Conservation (phyloP, 2,797 vertebrate genomes). For the Bradypus variegatus region DNA sequence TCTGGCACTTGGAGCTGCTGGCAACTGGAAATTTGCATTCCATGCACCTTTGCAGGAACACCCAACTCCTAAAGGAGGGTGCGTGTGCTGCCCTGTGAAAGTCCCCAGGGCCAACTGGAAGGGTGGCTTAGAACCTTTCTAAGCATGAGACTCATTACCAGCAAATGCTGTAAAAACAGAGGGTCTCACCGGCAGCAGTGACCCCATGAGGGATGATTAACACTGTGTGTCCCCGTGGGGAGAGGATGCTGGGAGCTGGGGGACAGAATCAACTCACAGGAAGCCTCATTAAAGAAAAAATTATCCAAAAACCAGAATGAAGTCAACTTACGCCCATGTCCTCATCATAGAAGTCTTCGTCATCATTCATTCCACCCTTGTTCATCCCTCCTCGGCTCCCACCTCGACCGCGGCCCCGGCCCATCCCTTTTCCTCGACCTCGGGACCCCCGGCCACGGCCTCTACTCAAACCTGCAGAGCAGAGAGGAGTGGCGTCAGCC, state of each 20-base stretch:
- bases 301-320: background rate
- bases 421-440: slow-evolving; percentile 74
- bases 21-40: fast-evolving
- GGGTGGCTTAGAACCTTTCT: background rate
- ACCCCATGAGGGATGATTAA: background rate
- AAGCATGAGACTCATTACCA: background rate
- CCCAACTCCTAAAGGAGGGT: background rate
- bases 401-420: slow-evolving; percentile 73
- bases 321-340: slow-evolving; percentile 82
- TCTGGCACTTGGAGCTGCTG: background rate
- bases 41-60: too few relatives aligned
- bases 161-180: background rate
- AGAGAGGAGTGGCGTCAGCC: fast-evolving
- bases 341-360: slow-evolving; percentile 88
- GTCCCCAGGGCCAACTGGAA: background rate
- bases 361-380: slow-evolving; percentile 81
- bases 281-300: background rate
- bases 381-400: slow-evolving; percentile 73
- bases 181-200: background rate
- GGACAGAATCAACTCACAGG: background rate
- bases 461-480: slow-evolving; percentile 72
- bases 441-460: slow-evolving; percentile 77
- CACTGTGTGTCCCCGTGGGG: fast-evolving
- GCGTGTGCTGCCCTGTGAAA: fast-evolving
- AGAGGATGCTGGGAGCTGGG: background rate